Conservation (phyloP, 2,888 invertebrate species). For the Phasia obesa region DNA sequence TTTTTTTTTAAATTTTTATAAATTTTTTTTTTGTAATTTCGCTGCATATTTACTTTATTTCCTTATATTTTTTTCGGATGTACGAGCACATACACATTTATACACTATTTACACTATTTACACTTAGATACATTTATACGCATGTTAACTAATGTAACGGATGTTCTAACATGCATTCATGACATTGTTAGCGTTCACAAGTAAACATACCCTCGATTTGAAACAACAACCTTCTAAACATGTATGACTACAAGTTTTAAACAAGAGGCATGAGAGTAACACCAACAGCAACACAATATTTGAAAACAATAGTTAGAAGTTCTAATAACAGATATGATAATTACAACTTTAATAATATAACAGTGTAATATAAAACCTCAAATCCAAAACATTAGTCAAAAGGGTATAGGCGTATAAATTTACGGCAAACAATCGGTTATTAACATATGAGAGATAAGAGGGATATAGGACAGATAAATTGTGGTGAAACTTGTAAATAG, state of each 20-base stretch:
- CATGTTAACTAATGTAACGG: conserved; percentile 60
- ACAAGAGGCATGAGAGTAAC: conserved; percentile 41
- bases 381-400: not conserved
- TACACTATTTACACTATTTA: not conserved
- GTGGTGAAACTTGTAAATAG: not conserved
- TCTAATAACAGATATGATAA: not conserved
- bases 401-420: conserved; percentile 3
- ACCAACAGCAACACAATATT: conserved; percentile 18
- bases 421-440: conserved; percentile 25
- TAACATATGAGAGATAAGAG: conserved; percentile 35
- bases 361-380: not conserved
- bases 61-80: no score
- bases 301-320: not conserved
- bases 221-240: conserved; percentile 22
- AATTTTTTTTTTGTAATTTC: no score
- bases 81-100: not conserved
- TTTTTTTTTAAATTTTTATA: no score
- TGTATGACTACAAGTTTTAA: conserved; percentile 23
- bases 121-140: conserved; percentile 3
- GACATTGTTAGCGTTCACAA: conserved; percentile 36
- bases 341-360: conserved; percentile 10
- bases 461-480: not conserved
- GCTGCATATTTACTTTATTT: no score
- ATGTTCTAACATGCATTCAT: conserved; percentile 66
- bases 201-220: conserved; percentile 16